phyloP scores from a whole-genome alignment of 2,888 invertebrate genomes.

The Tipula unca region DNA sequence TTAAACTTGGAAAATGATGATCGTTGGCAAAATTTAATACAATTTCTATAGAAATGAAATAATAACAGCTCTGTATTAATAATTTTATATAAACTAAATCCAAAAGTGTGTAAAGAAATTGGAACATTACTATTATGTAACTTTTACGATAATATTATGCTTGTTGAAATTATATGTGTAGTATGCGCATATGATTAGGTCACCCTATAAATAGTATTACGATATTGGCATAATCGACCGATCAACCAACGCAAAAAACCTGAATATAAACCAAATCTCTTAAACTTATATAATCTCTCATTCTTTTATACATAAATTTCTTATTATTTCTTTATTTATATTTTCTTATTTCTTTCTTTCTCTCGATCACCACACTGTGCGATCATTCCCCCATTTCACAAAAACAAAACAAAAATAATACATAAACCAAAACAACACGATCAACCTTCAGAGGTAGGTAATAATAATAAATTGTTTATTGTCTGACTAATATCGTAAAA shows the following conservation, averaged over 20 bases:
- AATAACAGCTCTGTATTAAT: no score
- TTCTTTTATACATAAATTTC: neutral
- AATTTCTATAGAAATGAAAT: no score
- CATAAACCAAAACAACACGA: constrained; percentile 1
- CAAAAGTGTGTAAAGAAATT: no score
- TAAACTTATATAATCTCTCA: neutral
- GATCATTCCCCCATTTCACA: constrained; percentile 8
- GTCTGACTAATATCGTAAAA: neutral
- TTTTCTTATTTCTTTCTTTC: neutral
- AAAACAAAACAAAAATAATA: neutral
- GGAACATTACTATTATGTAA: no score
- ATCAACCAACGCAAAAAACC: constrained; percentile 14
- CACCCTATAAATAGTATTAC: neutral
- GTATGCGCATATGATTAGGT: neutral
- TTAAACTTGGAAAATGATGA: neutral
- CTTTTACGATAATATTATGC: no score
- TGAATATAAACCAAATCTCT: neutral
- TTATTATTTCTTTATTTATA: neutral
- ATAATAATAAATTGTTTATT: neutral
- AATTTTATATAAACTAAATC: no score
- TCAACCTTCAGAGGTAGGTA: constrained; percentile 9
- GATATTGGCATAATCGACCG: neutral
- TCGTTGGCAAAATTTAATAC: neutral
- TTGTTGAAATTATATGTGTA: no score
- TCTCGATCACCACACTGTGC: neutral